Evolutionary conservation across 2,888 invertebrate genomes (phyloP).

Genomic region (Eilema sororculum): DNA sequence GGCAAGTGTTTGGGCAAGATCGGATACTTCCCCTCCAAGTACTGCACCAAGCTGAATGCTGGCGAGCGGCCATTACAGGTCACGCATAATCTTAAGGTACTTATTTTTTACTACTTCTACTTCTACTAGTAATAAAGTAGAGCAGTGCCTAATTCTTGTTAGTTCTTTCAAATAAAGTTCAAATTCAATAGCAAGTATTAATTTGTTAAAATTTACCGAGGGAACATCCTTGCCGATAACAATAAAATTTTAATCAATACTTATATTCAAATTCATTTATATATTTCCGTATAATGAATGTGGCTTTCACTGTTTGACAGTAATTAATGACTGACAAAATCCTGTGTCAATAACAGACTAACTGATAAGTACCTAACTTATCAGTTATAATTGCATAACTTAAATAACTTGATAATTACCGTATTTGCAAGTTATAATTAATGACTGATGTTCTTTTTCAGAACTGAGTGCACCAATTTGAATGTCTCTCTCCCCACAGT

Average conservation of each 20-base stretch:
- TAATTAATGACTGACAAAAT: no score
- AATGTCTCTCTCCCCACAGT: no score
- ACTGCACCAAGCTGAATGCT: slow-evolving; percentile 95
- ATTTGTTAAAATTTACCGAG: not conserved
- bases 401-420: no score
- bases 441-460: no score
- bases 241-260: not conserved
- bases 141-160: not conserved
- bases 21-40: slow-evolving; percentile 98
- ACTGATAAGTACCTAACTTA: no score
- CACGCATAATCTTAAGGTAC: slow-evolving; percentile 83
- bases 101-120: slow-evolving; percentile 10
- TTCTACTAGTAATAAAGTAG: not conserved
- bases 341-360: no score
- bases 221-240: not conserved
- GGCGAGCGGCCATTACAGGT: slow-evolving; percentile 97
- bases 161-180: not conserved
- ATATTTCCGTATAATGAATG: no score
- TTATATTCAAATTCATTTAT: no score
- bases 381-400: no score
- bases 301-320: no score
- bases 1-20: slow-evolving; percentile 96
- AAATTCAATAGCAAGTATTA: not conserved
- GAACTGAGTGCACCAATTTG: no score
- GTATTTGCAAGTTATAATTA: no score